Percentiles rank a stretch among this genome's conserved stretches.
Evolutionary conservation across 2,888 invertebrate species (phyloP).

Genomic region (Drosophila eohydei): DNA sequence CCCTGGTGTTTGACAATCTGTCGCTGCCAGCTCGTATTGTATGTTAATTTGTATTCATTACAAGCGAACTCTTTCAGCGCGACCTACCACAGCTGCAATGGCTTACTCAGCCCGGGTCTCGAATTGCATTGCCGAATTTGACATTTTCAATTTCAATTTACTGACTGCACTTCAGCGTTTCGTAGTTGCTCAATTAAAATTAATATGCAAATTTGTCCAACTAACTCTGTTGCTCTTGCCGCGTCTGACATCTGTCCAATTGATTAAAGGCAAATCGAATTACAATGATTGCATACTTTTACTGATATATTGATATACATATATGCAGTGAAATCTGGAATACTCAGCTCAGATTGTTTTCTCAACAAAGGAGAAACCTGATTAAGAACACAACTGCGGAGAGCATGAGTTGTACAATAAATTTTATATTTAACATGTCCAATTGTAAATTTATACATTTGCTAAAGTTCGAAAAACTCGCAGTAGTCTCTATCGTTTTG

Average conservation of each 20-base stretch:
- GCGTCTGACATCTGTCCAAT: constrained; percentile 58
- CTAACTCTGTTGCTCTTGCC: constrained; percentile 8
- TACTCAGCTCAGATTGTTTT: constrained; percentile 20
- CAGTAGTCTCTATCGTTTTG: constrained; percentile 6
- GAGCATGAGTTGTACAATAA: constrained; percentile 32
- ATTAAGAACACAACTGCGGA: constrained; percentile 35
- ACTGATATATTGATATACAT: constrained; percentile 4
- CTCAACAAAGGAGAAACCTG: constrained; percentile 45
- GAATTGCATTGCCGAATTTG: constrained; percentile 53
- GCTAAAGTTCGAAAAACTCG: constrained; percentile 39
- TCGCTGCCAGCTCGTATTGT: constrained; percentile 56
- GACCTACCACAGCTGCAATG: constrained; percentile 57
- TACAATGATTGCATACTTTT: constrained; percentile 34
- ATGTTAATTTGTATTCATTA: constrained; percentile 70
- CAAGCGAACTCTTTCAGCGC: constrained; percentile 26
- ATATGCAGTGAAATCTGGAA: constrained; percentile 34
- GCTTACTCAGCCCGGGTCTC: constrained; percentile 50
- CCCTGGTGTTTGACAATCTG: constrained; percentile 65
- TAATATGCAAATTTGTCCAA: constrained; percentile 73
- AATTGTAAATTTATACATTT: constrained; percentile 35
- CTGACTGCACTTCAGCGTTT: constrained; percentile 37
- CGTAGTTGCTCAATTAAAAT: constrained; percentile 71
- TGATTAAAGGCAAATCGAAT: constrained; percentile 54
- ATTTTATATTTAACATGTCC: constrained; percentile 41
- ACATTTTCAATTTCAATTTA: constrained; percentile 66